These are phyloP conservation scores for Maniola jurtina DNA, from an alignment of 1,140 invertebrate genomes.

Conservation along the genomic window DNA sequence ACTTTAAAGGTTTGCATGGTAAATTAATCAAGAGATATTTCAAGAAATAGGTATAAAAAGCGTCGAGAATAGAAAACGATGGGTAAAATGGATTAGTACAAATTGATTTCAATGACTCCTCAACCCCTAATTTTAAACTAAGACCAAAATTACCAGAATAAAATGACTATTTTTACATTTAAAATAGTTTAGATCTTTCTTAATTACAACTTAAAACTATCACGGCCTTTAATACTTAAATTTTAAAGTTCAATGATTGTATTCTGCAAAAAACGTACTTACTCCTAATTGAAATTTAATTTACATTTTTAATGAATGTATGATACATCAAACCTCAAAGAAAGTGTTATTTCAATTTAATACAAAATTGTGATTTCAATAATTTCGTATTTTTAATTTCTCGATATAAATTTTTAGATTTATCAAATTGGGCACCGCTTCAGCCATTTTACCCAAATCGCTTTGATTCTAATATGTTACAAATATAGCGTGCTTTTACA, in stretches of 20 bases:
- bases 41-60: background rate
- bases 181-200: slow-evolving; percentile 6
- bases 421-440: slow-evolving; percentile 3
- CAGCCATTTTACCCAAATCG: slow-evolving; percentile 18
- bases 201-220: slow-evolving; percentile 30
- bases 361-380: background rate
- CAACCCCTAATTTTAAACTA: background rate
- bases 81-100: slow-evolving; percentile 11
- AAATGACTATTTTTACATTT: slow-evolving; percentile 2
- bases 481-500: slow-evolving; percentile 13
- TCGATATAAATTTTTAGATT: background rate
- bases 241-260: slow-evolving; percentile 10
- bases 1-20: background rate
- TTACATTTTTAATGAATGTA: background rate
- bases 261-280: slow-evolving; percentile 3
- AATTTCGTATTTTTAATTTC: background rate
- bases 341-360: background rate
- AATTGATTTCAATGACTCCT: background rate
- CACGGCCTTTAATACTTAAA: slow-evolving; percentile 30
- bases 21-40: background rate
- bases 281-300: slow-evolving; percentile 6
- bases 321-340: background rate
- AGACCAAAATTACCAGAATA: background rate
- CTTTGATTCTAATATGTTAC: slow-evolving; percentile 10
- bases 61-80: slow-evolving; percentile 10